Base-by-base conservation (phyloP, 2,888 invertebrate species). In the Blera fallax region DNA sequence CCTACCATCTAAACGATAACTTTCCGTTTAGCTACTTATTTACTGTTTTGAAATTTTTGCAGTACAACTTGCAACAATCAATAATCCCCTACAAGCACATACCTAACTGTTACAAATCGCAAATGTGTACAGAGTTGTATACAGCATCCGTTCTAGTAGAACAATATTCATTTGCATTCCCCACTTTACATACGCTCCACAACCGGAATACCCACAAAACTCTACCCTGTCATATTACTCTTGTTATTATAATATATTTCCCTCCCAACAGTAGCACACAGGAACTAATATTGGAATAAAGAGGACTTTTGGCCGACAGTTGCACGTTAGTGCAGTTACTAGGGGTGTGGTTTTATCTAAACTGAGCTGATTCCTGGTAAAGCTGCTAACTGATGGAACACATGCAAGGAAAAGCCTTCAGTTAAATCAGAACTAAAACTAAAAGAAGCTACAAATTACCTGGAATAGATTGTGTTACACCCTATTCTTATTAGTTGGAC, bases 251-350 rank as follows among this genome's bases (percentile, higher is more conserved):
- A 74, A 65, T 74, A 32, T 18, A 65, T 40, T 32, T 64, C 14
- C 34, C 21, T 18, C 29, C 2, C n/a, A 3, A 45, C 54, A n/a
- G n/a, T n/a, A n/a, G n/a, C 54, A 52, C 21, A 29, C 52, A 60
- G 45, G 54, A 10, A 65, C 64, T 74, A 34, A 56, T 74, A 56
- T 74, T 74, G 54, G 45, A 65, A 65, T 74, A 45, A 34, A 56
- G 54, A 34, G 4, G n/a, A 24, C 7, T 64, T 45, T 40, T 45
- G 34, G 62, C n/a, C 34, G 62, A 52, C 43, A 73, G 7, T 43
- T 73, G 27, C 37, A 62, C 21, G 32, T 50, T 32, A 14, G 43
- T 7, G 8, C 7, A 45, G 45, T 18, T 8, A 21, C 50, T 50
- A 16, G 2, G 3, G 45, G 10, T 18, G 45, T 62, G 62, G 16